These are phyloP conservation scores for Trematocara zebra DNA, from an alignment of 2,113 vertebrate species.

Conservation along the genomic window DNA sequence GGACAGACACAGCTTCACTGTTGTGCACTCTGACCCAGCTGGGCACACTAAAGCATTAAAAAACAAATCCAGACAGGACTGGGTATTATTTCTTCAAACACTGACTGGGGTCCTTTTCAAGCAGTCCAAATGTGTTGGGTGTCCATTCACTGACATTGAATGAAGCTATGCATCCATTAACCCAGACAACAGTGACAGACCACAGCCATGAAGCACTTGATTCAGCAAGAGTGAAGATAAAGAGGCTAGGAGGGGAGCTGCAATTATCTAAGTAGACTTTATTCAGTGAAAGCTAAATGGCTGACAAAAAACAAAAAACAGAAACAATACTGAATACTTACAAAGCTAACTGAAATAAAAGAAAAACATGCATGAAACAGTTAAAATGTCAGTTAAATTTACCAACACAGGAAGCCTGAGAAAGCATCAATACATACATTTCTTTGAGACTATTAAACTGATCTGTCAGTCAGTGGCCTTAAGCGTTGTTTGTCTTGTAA, in stretches of 20 bases:
- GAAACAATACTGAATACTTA: background rate
- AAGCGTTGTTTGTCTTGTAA: background rate
- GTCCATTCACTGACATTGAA: conserved; percentile 15
- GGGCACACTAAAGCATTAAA: background rate
- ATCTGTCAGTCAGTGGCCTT: background rate
- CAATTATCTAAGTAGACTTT: background rate
- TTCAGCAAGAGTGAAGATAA: background rate
- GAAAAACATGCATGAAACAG: background rate
- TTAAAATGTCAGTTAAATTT: background rate
- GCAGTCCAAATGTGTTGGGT: background rate
- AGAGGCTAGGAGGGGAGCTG: background rate
- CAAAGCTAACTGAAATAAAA: background rate
- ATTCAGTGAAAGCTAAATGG: background rate
- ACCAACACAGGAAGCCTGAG: background rate
- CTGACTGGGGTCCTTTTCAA: background rate
- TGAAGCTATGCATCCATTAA: background rate
- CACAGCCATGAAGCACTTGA: background rate
- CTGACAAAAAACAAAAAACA: background rate
- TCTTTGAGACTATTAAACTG: background rate
- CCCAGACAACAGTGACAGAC: background rate
- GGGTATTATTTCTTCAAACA: background rate
- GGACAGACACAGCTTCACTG: conserved; percentile 8
- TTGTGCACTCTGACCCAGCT: conserved; percentile 17
- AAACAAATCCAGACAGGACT: background rate
- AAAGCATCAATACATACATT: background rate